Conservation (phyloP, 2,113 vertebrate genomes). For the Terrapene triunguis region DNA sequence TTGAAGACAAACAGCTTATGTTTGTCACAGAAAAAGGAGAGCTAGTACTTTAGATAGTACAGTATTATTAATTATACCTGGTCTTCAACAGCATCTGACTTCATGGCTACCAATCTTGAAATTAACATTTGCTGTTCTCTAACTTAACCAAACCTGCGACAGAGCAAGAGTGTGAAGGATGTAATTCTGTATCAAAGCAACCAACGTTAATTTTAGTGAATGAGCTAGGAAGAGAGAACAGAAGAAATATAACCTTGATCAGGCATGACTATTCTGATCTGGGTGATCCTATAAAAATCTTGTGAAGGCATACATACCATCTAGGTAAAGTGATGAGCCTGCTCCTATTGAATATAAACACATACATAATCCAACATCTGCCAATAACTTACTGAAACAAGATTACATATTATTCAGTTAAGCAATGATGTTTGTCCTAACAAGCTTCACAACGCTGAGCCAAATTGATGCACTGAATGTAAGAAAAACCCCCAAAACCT, state of each 20-base stretch:
- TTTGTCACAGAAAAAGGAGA: not conserved
- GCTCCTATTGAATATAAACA: not conserved
- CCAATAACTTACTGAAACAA: not conserved
- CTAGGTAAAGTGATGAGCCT: not conserved
- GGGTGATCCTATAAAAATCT: not conserved
- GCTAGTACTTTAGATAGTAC: no score
- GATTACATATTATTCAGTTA: not conserved
- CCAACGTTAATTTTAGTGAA: not conserved
- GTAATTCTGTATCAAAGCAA: not conserved
- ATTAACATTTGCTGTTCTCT: not conserved
- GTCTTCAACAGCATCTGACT: not conserved
- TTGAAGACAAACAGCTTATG: not conserved
- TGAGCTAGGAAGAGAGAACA: not conserved
- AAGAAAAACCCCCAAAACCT: not conserved
- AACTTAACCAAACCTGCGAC: not conserved
- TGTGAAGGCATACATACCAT: not conserved
- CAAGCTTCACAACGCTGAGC: not conserved
- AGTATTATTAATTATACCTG: not conserved
- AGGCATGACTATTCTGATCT: not conserved
- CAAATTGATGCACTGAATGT: not conserved
- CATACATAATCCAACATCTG: not conserved
- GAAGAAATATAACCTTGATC: not conserved
- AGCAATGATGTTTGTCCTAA: not conserved
- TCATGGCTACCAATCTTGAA: not conserved
- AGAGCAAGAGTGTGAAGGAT: not conserved